Base-by-base conservation (phyloP, 2,113 vertebrate genomes). In the Geothlypis trichas region DNA sequence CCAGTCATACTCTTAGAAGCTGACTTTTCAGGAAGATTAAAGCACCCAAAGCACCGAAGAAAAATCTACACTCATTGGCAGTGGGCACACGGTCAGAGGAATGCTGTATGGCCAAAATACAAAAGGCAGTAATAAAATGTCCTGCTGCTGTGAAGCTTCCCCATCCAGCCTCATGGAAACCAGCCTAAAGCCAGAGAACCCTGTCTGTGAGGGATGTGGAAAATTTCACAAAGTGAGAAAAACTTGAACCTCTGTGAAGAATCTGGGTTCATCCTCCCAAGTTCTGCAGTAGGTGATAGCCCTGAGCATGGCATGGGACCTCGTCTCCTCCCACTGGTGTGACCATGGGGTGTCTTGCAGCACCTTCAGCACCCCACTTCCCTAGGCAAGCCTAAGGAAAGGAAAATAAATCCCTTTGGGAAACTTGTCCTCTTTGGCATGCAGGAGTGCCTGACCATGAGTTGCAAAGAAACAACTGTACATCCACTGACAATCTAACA, bases 91-190 rank as follows among this genome's bases (percentile, higher is more conserved):
- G 2, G 81, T 93, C 94, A 90, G 95, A 95, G 80, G 89, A 89
- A 95, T 89, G 79, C 28, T 83, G 59, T 77, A 75, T 86, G 90
- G 80, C 81, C 72, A 79, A 83, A 89, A 85, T 79, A 90, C 71
- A 89, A 96, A 94, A 91, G 55, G 78, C 93, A 91, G 84, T 67
- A 93, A 86, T 95, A 91, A 97, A 94, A 82, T 15, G 21, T 77
- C 75, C 75, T 59, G 51, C 84, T 93, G 78, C 79, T 88, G 63
- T 11, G 14, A 88, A 83, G 42, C 13, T 0, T 80, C 93, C 83
- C 52, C 5, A 0, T 78, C 72, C 83, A 92, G 76, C 21, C 79
- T 80, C 44, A 35, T 87, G 93, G 88, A 90, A 93, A 89, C 20
- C 61, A 92, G 90, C 85, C 76, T 61, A 65, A 18, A 95, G 85